Evolutionary conservation across 2,113 vertebrate species (phyloP).

Genomic region (Petaurus breviceps): DNA sequence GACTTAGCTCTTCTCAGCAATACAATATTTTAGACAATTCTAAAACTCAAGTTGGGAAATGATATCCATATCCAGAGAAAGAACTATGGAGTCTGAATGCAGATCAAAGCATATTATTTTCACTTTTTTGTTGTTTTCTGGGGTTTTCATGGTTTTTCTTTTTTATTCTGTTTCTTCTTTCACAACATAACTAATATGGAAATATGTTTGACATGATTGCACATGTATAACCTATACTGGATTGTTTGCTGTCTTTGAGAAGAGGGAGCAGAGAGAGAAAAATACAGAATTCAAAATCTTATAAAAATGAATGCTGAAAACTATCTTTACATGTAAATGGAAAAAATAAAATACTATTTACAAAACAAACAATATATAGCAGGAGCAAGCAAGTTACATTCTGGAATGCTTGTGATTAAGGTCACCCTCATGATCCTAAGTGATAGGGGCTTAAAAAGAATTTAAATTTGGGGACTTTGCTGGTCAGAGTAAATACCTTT

Average conservation of each 20-base stretch:
- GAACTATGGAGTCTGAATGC: not conserved
- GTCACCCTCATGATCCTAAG: constrained; percentile 25
- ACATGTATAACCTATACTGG: not conserved
- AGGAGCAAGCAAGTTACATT: not conserved
- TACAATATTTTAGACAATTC: not conserved
- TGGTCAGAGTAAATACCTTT: constrained; percentile 4
- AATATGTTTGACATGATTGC: not conserved
- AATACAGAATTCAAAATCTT: not conserved
- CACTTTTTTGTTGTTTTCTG: not conserved
- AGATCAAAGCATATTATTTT: not conserved
- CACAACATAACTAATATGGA: too few relatives aligned
- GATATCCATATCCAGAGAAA: not conserved
- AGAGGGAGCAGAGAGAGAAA: not conserved
- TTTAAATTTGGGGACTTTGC: not conserved
- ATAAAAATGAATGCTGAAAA: not conserved
- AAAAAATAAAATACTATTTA: not conserved
- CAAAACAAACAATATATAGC: not conserved
- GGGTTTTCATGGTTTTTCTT: not conserved
- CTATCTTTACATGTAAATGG: not conserved
- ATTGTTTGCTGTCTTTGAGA: not conserved
- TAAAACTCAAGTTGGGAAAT: not conserved
- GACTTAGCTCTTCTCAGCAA: not conserved
- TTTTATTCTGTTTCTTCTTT: too few relatives aligned
- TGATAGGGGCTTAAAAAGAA: constrained; percentile 52
- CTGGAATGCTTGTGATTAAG: constrained; percentile 30